Percentiles rank a stretch among this genome's conserved stretches.
Conservation (phyloP, 2,113 vertebrate genomes). For the Chionis minor region DNA sequence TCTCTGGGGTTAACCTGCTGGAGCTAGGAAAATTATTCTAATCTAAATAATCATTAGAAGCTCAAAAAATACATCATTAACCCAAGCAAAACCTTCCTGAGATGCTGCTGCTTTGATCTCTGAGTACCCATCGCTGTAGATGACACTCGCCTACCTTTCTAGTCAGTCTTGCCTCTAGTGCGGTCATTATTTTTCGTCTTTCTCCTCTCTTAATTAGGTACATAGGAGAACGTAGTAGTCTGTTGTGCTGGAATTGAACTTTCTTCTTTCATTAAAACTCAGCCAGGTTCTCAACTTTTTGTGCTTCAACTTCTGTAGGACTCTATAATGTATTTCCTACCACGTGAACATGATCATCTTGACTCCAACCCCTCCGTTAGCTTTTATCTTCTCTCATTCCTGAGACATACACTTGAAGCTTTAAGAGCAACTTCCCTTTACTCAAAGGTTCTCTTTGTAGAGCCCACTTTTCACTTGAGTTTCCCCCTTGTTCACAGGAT, state of each 20-base stretch:
- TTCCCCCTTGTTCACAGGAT: not conserved
- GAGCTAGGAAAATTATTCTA: not conserved
- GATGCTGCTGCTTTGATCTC: not conserved
- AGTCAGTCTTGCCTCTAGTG: no score
- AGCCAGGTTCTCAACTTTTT: not conserved
- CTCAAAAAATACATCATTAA: not conserved
- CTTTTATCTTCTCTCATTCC: not conserved
- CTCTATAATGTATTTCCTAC: not conserved
- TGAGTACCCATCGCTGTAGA: rapidly evolving
- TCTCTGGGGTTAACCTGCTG: not conserved
- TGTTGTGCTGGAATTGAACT: not conserved
- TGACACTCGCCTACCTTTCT: not conserved
- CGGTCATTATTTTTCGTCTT: not conserved
- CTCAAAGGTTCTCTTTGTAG: not conserved
- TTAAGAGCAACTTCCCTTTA: not conserved
- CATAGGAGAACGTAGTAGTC: not conserved
- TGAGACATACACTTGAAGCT: rapidly evolving
- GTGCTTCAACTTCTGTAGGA: not conserved
- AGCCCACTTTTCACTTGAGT: not conserved
- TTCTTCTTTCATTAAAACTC: not conserved
- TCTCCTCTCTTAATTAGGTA: not conserved
- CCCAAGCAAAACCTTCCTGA: not conserved
- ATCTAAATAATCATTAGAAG: not conserved
- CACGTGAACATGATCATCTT: not conserved
- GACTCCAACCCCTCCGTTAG: not conserved